Conservation (phyloP, 2,797 vertebrate genomes). For the Diceros bicornis region DNA sequence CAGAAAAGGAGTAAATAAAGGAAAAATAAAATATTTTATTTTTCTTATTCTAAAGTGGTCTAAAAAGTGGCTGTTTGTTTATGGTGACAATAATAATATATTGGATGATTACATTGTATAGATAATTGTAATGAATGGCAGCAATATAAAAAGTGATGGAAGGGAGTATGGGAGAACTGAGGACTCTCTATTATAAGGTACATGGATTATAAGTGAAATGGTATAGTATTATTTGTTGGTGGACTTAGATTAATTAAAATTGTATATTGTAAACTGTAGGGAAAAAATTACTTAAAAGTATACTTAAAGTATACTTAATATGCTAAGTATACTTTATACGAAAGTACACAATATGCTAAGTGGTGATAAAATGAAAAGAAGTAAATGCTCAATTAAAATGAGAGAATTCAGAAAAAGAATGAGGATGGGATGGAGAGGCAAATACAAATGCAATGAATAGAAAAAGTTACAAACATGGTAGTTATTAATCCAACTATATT, state of each 20-base stretch:
- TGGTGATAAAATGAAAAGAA: neutral
- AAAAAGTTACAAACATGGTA: neutral
- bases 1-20: neutral
- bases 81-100: neutral
- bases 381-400: neutral
- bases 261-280: neutral
- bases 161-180: neutral
- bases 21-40: neutral
- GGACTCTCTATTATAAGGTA: neutral
- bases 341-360: neutral
- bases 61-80: neutral
- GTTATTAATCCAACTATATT: neutral
- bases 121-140: neutral
- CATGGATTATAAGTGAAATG: neutral
- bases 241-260: neutral
- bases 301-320: neutral
- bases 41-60: conserved; percentile 21
- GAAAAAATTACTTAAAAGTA: neutral
- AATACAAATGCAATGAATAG: neutral
- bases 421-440: neutral
- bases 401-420: neutral
- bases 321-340: neutral
- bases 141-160: neutral
- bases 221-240: neutral
- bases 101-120: neutral